Base-by-base conservation (phyloP, 2,888 invertebrate genomes). In the Griposia aprilina region DNA sequence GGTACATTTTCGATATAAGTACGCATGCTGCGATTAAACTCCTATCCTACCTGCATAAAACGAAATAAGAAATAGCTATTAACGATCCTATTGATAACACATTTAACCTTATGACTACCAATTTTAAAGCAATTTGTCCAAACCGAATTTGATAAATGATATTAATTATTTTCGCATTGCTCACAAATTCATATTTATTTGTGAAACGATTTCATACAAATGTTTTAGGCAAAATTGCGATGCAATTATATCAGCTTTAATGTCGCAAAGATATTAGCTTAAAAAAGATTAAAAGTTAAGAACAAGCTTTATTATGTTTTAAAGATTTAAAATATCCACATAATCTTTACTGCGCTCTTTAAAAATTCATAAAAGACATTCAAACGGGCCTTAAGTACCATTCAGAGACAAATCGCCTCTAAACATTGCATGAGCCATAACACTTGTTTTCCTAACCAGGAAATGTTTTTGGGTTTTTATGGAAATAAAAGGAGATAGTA, bases 331-430 rank as follows among this genome's bases (percentile, higher is more conserved):
- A 68, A 83, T 68, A 75, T 75, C 48, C 50, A 26, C 52, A 71
- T 85, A 76, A 85, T 82, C 76, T 68, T 82, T 83, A 86, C 81
- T 50, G 81, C 73, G 76, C 73, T 86, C 77, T 81, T 87, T 81
- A 87, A 88, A 88, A 83, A 88, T 68, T 86, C 79, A 83, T 83
- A 83, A 88, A 87, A 86, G 81, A 73, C 87, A 83, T 88, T 78
- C 76, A 77, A 88, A 79, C 73, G 68, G 66, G 48, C 57, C 84
- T 80, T 87, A 80, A 88, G 80, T 80, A 63, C 82, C 76, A 74
- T 88, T 82, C 59, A 77, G 87, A 88, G 78, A 80, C 74, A 80
- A 76, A 88, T 82, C 73, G 75, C 66, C 60, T 79, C 50, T 68
- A 73, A 80, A 78, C 76, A 87, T 80, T 63, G 45, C 78, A 59